A percentile compares a stretch with the other conserved stretches of the same genome.
phyloP scores from a whole-genome alignment of 2,797 vertebrate genomes.

The Alca torda region DNA sequence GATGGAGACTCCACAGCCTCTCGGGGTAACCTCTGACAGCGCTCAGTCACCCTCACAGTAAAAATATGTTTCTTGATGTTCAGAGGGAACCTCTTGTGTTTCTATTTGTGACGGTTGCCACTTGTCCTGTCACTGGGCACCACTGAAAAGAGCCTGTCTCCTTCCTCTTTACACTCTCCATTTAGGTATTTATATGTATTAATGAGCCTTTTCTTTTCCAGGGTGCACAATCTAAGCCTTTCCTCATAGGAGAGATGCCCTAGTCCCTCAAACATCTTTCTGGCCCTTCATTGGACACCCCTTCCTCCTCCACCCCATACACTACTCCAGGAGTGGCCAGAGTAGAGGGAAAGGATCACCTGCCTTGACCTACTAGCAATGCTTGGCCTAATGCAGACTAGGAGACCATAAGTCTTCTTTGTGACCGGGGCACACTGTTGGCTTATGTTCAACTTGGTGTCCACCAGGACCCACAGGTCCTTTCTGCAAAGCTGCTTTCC shows the following conservation, averaged over 20 bases:
- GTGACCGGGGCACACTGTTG: fast-evolving
- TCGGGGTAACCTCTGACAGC: not conserved
- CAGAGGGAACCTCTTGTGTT: not conserved
- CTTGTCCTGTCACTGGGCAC: not conserved
- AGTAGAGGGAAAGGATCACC: not conserved
- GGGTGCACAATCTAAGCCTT: not conserved
- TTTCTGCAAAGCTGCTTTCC: not conserved
- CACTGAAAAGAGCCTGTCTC: not conserved
- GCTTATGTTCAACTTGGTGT: not conserved
- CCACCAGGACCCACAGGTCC: not conserved
- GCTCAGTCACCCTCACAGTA: not conserved
- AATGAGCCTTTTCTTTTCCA: not conserved
- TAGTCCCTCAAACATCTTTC: not conserved
- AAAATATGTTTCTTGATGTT: not conserved
- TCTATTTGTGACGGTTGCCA: not conserved
- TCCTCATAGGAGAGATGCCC: not conserved
- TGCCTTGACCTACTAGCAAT: not conserved
- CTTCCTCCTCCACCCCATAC: no score
- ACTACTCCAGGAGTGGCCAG: not conserved
- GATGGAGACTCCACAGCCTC: not conserved
- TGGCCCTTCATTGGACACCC: not conserved
- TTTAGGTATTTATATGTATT: not conserved
- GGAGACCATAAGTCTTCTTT: not conserved
- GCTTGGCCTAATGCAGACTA: not conserved
- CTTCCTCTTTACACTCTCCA: not conserved